Percentiles rank a stretch among this genome's conserved stretches.
Conservation (phyloP, 2,113 vertebrate genomes). For the Pachycephala philippinensis region DNA sequence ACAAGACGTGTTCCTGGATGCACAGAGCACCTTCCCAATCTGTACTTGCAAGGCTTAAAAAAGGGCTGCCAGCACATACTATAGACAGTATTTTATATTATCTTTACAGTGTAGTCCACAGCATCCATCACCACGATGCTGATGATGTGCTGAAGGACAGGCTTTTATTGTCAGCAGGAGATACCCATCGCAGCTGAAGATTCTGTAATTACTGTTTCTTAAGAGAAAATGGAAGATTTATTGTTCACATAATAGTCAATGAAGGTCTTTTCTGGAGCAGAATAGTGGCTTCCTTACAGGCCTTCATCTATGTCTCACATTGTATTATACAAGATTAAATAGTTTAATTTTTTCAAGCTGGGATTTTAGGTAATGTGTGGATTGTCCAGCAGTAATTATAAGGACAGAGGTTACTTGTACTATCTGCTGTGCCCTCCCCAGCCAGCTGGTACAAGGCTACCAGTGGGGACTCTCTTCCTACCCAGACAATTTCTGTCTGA, state of each 20-base stretch:
- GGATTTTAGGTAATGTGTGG: neutral
- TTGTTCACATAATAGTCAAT: conserved; percentile 20
- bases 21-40: neutral
- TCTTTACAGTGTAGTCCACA: neutral
- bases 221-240: conserved; percentile 49
- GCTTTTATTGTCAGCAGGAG: conserved; percentile 34
- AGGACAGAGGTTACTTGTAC: conserved; percentile 12
- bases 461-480: neutral
- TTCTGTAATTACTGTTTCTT: conserved; percentile 39
- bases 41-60: neutral
- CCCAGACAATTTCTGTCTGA: neutral
- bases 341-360: neutral
- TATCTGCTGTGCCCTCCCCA: neutral
- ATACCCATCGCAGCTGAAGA: conserved; percentile 20
- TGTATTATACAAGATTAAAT: neutral
- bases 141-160: conserved; percentile 6
- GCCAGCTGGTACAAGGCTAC: neutral
- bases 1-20: neutral
- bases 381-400: conserved; percentile 7
- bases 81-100: conserved; percentile 1
- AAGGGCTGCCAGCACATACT: neutral
- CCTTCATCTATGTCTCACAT: neutral
- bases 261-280: conserved; percentile 1
- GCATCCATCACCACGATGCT: conserved; percentile 8
- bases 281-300: conserved; percentile 12